Base-by-base conservation (phyloP, 2,797 vertebrate genomes). In the Meriones psammophilus region DNA sequence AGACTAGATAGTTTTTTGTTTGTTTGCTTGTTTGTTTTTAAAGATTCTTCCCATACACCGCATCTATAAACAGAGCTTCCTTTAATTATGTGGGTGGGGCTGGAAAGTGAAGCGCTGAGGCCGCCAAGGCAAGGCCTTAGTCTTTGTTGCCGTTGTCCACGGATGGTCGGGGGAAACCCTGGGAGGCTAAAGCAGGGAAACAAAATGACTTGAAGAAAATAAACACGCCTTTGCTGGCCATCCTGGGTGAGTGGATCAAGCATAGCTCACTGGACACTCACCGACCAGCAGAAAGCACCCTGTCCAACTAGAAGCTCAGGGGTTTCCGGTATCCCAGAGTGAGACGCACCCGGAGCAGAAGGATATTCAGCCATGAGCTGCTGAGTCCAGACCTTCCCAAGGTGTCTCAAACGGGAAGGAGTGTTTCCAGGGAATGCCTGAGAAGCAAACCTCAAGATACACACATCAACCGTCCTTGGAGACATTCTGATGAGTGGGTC, bases 141-240 rank as follows among this genome's bases (percentile, higher is more conserved):
- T 33, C 84, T 83, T 76, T 81, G 56, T 56, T 73, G 77, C 73
- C 36, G 69, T 69, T 71, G 12, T n/a, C 58, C 46, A 12, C 36
- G 66, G 58, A 30, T 66, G 18, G 68, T 26, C 0, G 0, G n/a
- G 24, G 90, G 22, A 36, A 1, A 33, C 28, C 71, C 42, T 58
- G 26, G 46, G 50, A 76, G 58, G 60, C 36, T 80, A 93, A 94
- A 28, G 83, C 50, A 62, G 88, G 88, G 54, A 69, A 74, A 86
- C 86, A 73, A 94, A 93, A 91, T 42, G 22, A 80, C 46, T 71
- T 39, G 50, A 39, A n/a, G 73, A 69, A 73, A 93, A 84, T 39
- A 88, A 4, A 76, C 77, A 89, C 46, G 78, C 78, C 39, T 26
- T 54, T 87, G 10, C 20, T 83, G 86, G 6, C 69, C 24, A 73